Conservation (phyloP, 2,888 invertebrate genomes). For the Leptarthrus brevirostris region DNA sequence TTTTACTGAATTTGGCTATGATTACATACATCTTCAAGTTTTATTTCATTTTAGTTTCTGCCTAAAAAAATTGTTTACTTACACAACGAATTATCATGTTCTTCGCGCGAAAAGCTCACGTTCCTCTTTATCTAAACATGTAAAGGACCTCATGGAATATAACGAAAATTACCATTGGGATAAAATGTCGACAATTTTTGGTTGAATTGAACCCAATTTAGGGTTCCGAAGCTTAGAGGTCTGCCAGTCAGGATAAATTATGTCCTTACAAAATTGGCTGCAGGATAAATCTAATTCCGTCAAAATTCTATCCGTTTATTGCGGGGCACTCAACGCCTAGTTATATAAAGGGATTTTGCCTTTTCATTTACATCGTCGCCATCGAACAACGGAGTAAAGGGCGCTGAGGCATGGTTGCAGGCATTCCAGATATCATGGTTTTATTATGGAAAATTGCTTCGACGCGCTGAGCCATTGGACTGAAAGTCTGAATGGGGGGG, state of each 20-base stretch:
- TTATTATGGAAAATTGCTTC: conserved; percentile 14
- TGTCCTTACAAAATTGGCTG: conserved; percentile 34
- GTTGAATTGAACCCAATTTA: conserved; percentile 27
- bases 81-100: no score
- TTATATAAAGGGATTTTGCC: conserved; percentile 17
- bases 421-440: no score
- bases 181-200: conserved; percentile 14
- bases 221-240: conserved; percentile 9
- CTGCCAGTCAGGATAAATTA: conserved; percentile 18
- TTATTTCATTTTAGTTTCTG: no score
- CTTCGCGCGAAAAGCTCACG: no score
- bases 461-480: not conserved
- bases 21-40: no score
- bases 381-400: not conserved
- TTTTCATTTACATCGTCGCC: conserved; percentile 7
- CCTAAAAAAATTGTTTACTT: no score
- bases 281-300: conserved; percentile 52
- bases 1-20: no score
- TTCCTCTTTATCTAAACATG: no score
- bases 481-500: not conserved
- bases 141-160: conserved; percentile 11
- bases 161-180: conserved; percentile 21
- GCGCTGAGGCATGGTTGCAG: no score
- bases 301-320: conserved; percentile 51
- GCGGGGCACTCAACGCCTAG: conserved; percentile 23